phyloP scores from a whole-genome alignment of 2,113 vertebrate species.

The Hippocampus zosterae region DNA sequence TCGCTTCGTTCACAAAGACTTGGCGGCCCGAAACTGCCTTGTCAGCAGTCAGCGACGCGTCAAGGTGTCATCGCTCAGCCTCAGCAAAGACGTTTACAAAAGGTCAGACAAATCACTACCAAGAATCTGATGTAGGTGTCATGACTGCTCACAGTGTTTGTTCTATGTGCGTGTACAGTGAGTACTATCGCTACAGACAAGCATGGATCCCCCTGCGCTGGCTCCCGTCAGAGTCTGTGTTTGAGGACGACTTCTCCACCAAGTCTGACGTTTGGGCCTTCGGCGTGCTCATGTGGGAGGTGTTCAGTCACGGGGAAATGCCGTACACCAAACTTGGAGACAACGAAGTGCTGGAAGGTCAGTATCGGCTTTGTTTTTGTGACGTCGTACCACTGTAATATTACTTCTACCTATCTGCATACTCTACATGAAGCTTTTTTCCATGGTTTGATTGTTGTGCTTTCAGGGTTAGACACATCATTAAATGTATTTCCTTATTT shows the following conservation, averaged over 20 bases:
- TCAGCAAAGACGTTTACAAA: slow-evolving; percentile 97
- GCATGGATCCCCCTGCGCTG: slow-evolving; percentile 94
- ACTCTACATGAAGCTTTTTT: too few species aligned
- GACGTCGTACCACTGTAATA: neutral
- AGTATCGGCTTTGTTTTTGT: slow-evolving; percentile 12
- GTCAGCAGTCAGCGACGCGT: slow-evolving; percentile 88
- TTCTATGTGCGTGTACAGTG: slow-evolving; percentile 63
- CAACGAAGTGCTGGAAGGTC: slow-evolving; percentile 90
- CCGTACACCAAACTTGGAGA: slow-evolving; percentile 81
- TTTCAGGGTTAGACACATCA: neutral
- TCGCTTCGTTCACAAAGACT: slow-evolving; percentile 92
- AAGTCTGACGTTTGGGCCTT: slow-evolving; percentile 97
- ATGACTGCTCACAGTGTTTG: neutral
- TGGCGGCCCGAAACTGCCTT: slow-evolving; percentile 92
- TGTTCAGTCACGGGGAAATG: slow-evolving; percentile 90
- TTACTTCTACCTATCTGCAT: too few species aligned
- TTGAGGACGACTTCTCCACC: slow-evolving; percentile 92
- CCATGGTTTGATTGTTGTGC: too few species aligned
- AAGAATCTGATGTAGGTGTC: neutral
- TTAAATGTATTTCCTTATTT: neutral
- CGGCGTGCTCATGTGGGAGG: slow-evolving; percentile 96
- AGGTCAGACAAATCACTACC: slow-evolving; percentile 69
- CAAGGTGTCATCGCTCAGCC: slow-evolving; percentile 87
- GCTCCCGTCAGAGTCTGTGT: slow-evolving; percentile 89
- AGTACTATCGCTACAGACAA: slow-evolving; percentile 96